Conservation (phyloP, 1,140 invertebrate species). For the Leguminivora glycinivorella region DNA sequence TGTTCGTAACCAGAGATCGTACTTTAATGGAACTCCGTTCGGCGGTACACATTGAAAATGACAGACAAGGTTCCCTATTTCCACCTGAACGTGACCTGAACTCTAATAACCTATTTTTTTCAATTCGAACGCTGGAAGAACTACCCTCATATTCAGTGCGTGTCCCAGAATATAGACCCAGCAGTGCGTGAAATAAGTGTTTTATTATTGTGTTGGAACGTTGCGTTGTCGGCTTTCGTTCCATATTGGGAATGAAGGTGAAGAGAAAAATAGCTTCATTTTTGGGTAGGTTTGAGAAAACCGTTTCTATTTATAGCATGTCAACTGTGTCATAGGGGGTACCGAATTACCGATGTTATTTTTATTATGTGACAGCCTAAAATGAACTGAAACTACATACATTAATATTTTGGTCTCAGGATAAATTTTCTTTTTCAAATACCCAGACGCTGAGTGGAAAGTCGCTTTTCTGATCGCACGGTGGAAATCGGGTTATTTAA, state of each 20-base stretch:
- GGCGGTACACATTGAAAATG: neutral
- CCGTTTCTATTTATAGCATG: no score
- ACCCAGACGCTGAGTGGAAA: no score
- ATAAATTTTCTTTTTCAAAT: no score
- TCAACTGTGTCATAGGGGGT: no score
- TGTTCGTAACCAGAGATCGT: neutral
- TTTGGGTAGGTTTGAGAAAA: no score
- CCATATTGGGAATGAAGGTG: neutral
- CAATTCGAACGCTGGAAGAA: constrained; percentile 1
- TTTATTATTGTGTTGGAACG: neutral
- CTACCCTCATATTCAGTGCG: constrained; percentile 11
- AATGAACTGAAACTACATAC: no score
- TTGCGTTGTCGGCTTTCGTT: neutral
- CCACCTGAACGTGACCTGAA: constrained; percentile 25
- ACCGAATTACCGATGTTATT: no score
- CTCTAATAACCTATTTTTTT: constrained; percentile 11
- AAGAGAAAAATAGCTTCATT: neutral
- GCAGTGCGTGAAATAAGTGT: constrained; percentile 22
- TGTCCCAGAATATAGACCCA: constrained; percentile 11
- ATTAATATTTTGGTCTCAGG: no score
- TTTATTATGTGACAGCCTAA: no score
- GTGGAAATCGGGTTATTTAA: no score
- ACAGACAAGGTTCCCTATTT: constrained; percentile 21
- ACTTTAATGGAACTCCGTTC: neutral
- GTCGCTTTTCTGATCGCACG: no score